A percentile compares a stretch with the other conserved stretches of the same genome.
phyloP scores from a whole-genome alignment of 2,888 invertebrate genomes.

The Diploptera punctata region DNA sequence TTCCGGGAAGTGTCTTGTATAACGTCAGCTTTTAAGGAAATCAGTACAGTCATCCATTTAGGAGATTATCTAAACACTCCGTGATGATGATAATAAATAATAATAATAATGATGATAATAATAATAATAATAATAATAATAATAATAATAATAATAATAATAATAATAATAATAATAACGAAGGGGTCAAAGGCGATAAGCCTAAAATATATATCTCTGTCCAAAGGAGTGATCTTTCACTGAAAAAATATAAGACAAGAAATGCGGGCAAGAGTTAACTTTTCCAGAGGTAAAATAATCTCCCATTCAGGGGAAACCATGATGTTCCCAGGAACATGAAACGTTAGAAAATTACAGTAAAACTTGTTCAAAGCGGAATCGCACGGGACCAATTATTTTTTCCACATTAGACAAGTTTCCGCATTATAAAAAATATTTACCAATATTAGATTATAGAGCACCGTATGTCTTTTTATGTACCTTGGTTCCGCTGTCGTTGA shows the following conservation, averaged over 20 bases:
- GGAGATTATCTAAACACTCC: too few species aligned
- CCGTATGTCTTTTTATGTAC: not conserved
- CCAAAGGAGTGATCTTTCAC: not conserved
- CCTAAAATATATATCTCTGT: not conserved
- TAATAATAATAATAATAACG: not conserved
- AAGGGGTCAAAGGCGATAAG: not conserved
- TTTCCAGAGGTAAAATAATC: not conserved
- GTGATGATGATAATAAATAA: not conserved
- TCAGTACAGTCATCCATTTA: not conserved
- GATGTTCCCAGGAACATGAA: too few species aligned
- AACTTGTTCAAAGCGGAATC: too few species aligned
- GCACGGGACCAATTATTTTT: too few species aligned
- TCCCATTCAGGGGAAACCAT: not conserved
- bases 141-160: not conserved
- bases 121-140: not conserved
- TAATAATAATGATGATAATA: not conserved
- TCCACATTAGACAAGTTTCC: too few species aligned
- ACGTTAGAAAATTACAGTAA: too few species aligned
- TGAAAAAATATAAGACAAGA: not conserved
- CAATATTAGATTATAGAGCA: too few species aligned
- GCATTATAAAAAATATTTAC: too few species aligned
- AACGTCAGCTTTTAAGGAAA: not conserved
- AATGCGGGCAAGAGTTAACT: not conserved
- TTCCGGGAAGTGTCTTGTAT: not conserved
- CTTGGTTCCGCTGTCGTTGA: too few species aligned